phyloP scores from a whole-genome alignment of 2,888 invertebrate species.

The Malthinus flaveolus region DNA sequence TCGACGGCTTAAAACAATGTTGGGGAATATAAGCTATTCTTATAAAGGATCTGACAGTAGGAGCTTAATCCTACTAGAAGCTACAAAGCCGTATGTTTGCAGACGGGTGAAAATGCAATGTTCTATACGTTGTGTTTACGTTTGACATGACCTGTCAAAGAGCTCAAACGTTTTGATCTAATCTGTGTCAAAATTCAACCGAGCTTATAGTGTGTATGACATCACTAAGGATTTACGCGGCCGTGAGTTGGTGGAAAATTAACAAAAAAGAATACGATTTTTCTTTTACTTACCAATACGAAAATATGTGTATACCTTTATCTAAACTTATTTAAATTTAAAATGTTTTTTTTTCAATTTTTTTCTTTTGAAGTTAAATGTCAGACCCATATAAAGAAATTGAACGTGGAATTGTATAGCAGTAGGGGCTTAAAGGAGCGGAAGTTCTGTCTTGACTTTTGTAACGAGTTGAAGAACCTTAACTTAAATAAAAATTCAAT shows the following conservation, averaged over 20 bases:
- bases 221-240: conserved; percentile 14
- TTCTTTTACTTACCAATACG: too few relatives aligned
- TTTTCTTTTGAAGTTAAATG: too few relatives aligned
- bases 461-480: too few relatives aligned
- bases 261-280: background rate
- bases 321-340: too few relatives aligned
- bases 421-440: conserved; percentile 21
- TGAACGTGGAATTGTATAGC: conserved; percentile 19
- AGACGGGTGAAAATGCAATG: conserved; percentile 17
- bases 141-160: conserved; percentile 36
- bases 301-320: too few relatives aligned
- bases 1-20: background rate
- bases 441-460: conserved; percentile 12
- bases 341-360: too few relatives aligned
- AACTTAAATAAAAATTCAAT: too few relatives aligned
- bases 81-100: conserved; percentile 20
- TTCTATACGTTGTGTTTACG: conserved; percentile 3
- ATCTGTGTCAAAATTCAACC: conserved; percentile 34
- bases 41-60: background rate
- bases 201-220: conserved; percentile 13
- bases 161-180: conserved; percentile 29
- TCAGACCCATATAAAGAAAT: conserved; percentile 8
- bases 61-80: conserved; percentile 24
- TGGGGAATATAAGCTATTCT: background rate
- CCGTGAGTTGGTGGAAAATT: conserved; percentile 12